Conservation (phyloP, 53 echinoderm and acorn worm genomes). For the Hippasteria phrygiana region DNA sequence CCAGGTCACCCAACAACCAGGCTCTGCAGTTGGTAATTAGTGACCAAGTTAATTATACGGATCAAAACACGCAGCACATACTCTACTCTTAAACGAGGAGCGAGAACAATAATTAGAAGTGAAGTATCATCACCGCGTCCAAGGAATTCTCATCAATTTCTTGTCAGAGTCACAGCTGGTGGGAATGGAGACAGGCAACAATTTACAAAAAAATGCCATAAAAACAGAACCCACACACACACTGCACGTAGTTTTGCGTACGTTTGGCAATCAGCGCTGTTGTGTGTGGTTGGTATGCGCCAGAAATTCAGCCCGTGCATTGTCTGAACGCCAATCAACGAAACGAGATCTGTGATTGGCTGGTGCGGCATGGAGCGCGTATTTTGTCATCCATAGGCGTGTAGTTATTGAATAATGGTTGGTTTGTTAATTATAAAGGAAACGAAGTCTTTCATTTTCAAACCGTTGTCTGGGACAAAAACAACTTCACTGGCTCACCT, state of each 20-base stretch:
- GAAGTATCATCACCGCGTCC: conserved; percentile 41
- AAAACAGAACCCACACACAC: no score
- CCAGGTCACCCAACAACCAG: background rate
- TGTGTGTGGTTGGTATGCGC: background rate
- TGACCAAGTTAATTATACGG: conserved; percentile 30
- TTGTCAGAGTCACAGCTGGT: conserved; percentile 56
- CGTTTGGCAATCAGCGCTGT: background rate
- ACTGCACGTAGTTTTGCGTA: no score
- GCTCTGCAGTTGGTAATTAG: conserved; percentile 21
- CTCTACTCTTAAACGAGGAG: background rate
- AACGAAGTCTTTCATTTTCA: background rate
- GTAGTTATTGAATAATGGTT: background rate
- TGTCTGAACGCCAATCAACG: background rate
- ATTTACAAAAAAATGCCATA: background rate
- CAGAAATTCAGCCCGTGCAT: background rate
- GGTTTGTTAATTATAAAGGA: background rate
- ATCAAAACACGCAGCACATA: background rate
- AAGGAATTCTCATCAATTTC: conserved; percentile 46
- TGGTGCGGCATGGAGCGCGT: background rate
- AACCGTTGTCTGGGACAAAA: background rate
- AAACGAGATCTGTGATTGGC: conserved; percentile 32
- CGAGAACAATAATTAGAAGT: conserved; percentile 24
- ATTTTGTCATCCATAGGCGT: background rate
- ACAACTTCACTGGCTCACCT: no score
- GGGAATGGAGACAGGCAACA: background rate